Percentiles rank a stretch among this genome's conserved stretches.
phyloP scores from a whole-genome alignment of 1,140 invertebrate species.

The Aphelenchoides avenae region DNA sequence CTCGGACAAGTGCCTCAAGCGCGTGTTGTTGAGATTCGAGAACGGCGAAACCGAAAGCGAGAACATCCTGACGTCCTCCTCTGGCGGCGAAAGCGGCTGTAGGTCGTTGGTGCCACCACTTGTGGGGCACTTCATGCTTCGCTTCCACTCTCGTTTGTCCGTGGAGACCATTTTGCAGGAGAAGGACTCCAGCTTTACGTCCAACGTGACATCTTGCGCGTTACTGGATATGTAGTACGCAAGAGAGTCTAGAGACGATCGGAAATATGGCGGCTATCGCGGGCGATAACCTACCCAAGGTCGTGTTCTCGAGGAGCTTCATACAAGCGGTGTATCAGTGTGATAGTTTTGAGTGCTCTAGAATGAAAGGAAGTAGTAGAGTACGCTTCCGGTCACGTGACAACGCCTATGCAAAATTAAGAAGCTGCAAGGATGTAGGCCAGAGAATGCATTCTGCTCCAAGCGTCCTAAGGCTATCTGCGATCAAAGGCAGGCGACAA shows the following conservation, averaged over 20 bases:
- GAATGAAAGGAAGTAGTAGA: too few species aligned
- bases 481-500: too few species aligned
- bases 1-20: slow-evolving; percentile 50
- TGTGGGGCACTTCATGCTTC: slow-evolving; percentile 24
- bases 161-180: slow-evolving; percentile 57
- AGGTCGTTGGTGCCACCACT: slow-evolving; percentile 26
- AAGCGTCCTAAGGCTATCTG: too few species aligned
- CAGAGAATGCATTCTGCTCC: too few species aligned
- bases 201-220: slow-evolving; percentile 47
- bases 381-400: too few species aligned
- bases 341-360: too few species aligned
- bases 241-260: slow-evolving; percentile 43
- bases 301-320: slow-evolving; percentile 54
- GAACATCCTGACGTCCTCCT: slow-evolving; percentile 28
- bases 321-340: too few species aligned
- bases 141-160: slow-evolving; percentile 57
- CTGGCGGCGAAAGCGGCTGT: slow-evolving; percentile 52
- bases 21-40: slow-evolving; percentile 14
- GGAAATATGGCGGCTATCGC: too few species aligned
- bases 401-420: too few species aligned
- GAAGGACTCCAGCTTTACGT: slow-evolving; percentile 57
- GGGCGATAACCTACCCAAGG: too few species aligned
- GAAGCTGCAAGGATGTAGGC: too few species aligned
- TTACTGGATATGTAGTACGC: slow-evolving; percentile 28
- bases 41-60: slow-evolving; percentile 16